Conservation (phyloP, 2,888 invertebrate genomes). For the Megaustenia siamemsis region DNA sequence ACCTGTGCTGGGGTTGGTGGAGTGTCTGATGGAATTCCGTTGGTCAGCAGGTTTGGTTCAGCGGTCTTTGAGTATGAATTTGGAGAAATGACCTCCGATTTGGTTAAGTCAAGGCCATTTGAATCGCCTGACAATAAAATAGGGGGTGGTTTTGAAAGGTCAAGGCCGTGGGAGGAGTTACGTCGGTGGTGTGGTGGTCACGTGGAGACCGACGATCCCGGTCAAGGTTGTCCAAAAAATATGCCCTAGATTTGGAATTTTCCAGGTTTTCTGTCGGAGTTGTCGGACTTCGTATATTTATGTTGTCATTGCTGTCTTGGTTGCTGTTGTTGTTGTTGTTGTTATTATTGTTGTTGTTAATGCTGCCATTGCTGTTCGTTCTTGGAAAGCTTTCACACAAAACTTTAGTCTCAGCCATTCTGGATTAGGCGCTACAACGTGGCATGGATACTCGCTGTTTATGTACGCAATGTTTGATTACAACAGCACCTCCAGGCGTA, state of each 20-base stretch:
- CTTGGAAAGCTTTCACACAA: slow-evolving; percentile 43
- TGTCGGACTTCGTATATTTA: neutral
- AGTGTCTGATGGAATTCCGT: slow-evolving; percentile 40
- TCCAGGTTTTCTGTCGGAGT: neutral
- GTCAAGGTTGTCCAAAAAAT: neutral
- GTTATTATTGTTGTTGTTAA: slow-evolving; percentile 21
- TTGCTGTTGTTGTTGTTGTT: slow-evolving; percentile 5
- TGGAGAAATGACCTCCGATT: slow-evolving; percentile 15
- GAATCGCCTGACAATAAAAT: neutral
- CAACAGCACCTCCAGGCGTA: no score
- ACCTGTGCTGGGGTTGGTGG: slow-evolving; percentile 22
- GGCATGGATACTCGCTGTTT: no score
- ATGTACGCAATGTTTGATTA: no score
- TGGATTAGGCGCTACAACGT: neutral
- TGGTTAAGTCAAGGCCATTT: slow-evolving; percentile 43
- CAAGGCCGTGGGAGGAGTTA: slow-evolving; percentile 47
- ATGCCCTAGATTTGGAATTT: neutral
- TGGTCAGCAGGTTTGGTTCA: slow-evolving; percentile 31
- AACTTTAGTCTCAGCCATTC: slow-evolving; percentile 43
- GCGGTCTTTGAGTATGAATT: slow-evolving; percentile 19
- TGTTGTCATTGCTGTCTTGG: slow-evolving; percentile 7
- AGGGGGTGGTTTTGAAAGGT: slow-evolving; percentile 40
- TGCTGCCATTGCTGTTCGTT: slow-evolving; percentile 25
- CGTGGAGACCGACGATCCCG: slow-evolving; percentile 1
- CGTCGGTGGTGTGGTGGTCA: neutral